Conservation (phyloP, 2,888 invertebrate genomes). For the Rhynchonema sp. region DNA sequence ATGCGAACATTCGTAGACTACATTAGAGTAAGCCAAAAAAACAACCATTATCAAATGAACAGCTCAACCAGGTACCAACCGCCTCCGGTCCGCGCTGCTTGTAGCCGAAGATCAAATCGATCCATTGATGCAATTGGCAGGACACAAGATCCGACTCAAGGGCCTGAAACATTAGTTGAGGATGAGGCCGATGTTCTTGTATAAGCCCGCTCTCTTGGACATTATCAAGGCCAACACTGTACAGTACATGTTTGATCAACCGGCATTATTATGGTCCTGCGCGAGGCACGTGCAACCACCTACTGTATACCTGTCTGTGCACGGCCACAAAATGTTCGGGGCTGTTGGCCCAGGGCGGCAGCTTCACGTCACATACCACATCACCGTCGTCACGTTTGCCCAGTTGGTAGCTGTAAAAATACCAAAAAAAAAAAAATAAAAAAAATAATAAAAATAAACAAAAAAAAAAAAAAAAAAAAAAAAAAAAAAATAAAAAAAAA, state of each 20-base stretch:
- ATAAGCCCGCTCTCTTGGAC: no score
- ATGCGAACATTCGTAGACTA: background rate
- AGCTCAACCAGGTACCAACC: no score
- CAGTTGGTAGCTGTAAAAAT: constrained; percentile 62
- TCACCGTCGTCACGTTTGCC: constrained; percentile 68
- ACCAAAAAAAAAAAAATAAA: no score
- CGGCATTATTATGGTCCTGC: no score
- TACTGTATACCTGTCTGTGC: constrained; percentile 57
- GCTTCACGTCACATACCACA: constrained; percentile 63
- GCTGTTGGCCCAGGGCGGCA: constrained; percentile 79
- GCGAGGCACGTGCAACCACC: background rate
- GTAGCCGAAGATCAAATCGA: constrained; percentile 96
- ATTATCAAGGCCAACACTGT: no score
- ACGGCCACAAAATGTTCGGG: constrained; percentile 92
- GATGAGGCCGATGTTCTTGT: no score
- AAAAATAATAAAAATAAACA: no score
- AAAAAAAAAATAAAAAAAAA: no score
- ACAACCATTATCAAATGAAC: background rate
- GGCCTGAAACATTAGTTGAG: no score
- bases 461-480: no score
- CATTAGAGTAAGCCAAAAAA: background rate
- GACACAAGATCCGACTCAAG: constrained; percentile 97
- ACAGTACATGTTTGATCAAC: no score
- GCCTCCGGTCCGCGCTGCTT: constrained; percentile 65
- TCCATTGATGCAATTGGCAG: constrained; percentile 98